These are phyloP conservation scores for Porites evermanni DNA, from an alignment of 92 coral and sea anemone species.

Conservation along the genomic window DNA sequence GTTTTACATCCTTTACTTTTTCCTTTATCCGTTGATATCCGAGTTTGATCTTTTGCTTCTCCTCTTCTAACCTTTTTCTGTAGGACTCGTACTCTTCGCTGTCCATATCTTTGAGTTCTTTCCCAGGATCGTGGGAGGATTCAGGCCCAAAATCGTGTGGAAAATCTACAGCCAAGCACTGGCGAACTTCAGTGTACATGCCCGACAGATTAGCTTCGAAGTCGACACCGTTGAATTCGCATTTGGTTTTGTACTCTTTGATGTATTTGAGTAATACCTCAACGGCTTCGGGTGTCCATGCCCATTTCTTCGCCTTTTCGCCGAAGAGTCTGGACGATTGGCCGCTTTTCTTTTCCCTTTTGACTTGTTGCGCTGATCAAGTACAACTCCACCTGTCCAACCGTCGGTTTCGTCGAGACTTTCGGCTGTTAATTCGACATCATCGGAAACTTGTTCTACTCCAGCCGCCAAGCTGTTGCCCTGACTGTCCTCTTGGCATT, in stretches of 20 bases:
- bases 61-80: conserved; percentile 28
- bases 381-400: not conserved
- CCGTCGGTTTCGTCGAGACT: conserved; percentile 4
- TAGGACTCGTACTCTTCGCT: conserved; percentile 41
- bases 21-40: conserved; percentile 48
- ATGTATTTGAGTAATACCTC: not conserved
- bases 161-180: conserved; percentile 22
- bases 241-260: not conserved
- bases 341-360: conserved; percentile 22
- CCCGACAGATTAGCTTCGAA: not conserved
- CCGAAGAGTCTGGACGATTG: not conserved
- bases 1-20: conserved; percentile 56
- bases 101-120: conserved; percentile 48
- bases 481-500: conserved; percentile 21
- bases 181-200: conserved; percentile 12
- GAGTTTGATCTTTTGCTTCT: conserved; percentile 41
- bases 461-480: conserved; percentile 25
- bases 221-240: not conserved
- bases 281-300: conserved; percentile 18
- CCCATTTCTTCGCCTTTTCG: conserved; percentile 18
- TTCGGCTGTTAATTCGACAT: conserved; percentile 8
- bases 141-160: conserved; percentile 57
- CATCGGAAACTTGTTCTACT: conserved; percentile 4
- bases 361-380: conserved; percentile 20
- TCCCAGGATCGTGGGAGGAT: conserved; percentile 37